Base-by-base conservation (phyloP, 2,888 invertebrate genomes). In the Erynnis tages region DNA sequence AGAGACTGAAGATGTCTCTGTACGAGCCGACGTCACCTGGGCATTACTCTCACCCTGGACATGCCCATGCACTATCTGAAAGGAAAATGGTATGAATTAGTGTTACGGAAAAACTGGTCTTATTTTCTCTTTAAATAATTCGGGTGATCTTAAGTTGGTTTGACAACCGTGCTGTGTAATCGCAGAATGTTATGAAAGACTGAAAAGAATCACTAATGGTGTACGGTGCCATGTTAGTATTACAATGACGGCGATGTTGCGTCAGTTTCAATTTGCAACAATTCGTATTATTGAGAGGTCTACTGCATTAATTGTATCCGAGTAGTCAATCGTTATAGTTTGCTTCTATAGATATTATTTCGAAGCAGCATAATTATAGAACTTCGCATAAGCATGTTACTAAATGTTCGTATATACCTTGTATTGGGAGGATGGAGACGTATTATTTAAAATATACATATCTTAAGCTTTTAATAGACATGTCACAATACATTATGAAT, bases 1-100 rank as follows among this genome's bases (percentile, higher is more conserved):
- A 99, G 90, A 92, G 99, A 55, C 91, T 98, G 72, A 96, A 97
- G 84, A 96, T 96, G 95, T 95, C 96, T 0, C 82, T 96, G 34
- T 96, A 95, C 73, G 96, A 96, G 71, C 92, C 91, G 32, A 91
- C 93, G 46, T 91, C 92, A n/a, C 91, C 92, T 1, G 91, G 92
- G 23, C 92, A 91, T 63, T 92, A 92, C 64, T 67, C 83, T 1
- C 92, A 92, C 59, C 91, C 91, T 30, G 91, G 82, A 2, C 89
- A 88, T 73, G 76, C 79, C 1, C 88, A 88, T 55, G 91, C 91
- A 54, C 83, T 92, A 54, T 87, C 91, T 62, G 92, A 91, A 67
- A 73, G 83, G 35, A 86, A 88, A 64, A 64, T 89, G 71, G 88
- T 88, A 54, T 87, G 69, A 84, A 67, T 44, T 10, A 35, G 1